Evolutionary conservation across 2,113 vertebrate species (phyloP), one percentile per base, ranked within the genome.

Genomic region (Rhombomys opimus): DNA sequence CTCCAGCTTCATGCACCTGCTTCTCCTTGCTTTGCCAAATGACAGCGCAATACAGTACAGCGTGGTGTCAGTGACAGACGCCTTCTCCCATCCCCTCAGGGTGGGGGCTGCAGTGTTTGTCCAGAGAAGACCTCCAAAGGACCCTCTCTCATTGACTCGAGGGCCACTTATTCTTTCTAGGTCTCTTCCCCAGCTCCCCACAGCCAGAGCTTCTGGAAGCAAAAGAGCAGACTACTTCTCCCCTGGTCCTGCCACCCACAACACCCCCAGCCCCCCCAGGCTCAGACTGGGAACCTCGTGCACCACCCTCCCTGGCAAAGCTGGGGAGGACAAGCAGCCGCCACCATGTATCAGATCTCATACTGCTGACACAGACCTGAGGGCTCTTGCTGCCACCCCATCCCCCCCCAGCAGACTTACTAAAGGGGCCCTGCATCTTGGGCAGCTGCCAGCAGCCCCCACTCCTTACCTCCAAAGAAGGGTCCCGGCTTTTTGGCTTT

Each of bases 291-390:
- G 76, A 81, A 90, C 91, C 10, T 1, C 63, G 77, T 13, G 22
- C 92, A 91, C 75, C 93, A 54, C 68, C 80, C 57, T 78, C 89
- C 93, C 97, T 89, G 97, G 97, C 95, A 92, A n/a, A 92, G 94
- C 95, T n/a, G 18, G 30, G 91, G 72, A 80, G 77, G 30, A 11
- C 94, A 81, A 77, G 90, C 91, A 57, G 90, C 94, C 75, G 5
- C 91, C 30, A 82, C 95, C 6, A 32, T 90, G 97, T 89, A 96
- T 97, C 96, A 95, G 93, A 76, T 98, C 97, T 96, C 97, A 89
- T 25, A 78, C 89, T 97, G 97, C 97, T 97, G 97, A 96, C 97
- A 96, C 97, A 96, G 96, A 86, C 95, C 70, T n/a, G 63, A 85
- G 50, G 77, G 95, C 95, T 95, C 89, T 87, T 63, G 12, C 82